Evolutionary conservation across 2,888 invertebrate species (phyloP), one percentile per base, ranked within the genome.

Genomic region (Agrotis puta): DNA sequence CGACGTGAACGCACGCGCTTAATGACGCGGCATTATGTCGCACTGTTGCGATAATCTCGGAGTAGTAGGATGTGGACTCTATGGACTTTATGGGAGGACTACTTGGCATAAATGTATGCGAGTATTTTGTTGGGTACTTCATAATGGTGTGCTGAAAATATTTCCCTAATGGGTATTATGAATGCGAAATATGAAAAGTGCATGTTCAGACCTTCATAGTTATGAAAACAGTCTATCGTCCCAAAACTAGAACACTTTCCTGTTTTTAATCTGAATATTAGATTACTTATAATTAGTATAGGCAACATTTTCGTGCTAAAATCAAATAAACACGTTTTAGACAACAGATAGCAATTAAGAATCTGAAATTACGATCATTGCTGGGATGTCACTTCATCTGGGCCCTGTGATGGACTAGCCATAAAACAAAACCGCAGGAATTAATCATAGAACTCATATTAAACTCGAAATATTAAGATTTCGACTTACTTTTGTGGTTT

Each of bases 1-100:
- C 78, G 45, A 81, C 79, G 67, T 77, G 81, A 39, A 68, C 53
- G 27, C 64, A 58, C 43, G 63, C 51, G 58, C 54, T 47, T 48
- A 56, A 75, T 80, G 59, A 77, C 33, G 27, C 53, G 20, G 14
- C 27, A 48, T 33, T 22, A 48, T 53, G 61, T 72, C 24, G 27
- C 51, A 33, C 47, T 14, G 64, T 20, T 20, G 54, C 56, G 7
- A 24, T 79, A 22, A 81, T 77, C 64, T 43, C 3, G 22, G 64
- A 48, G 64, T 50, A 54, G 64, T 76, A 64, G 57, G 58, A 39
- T 64, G 14, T 47, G 59, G 56, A 11, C 20, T 18, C 45, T 64
- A 18, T 47, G 59, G 56, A 11, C 20, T 18, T 43, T 57, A 62
- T 39, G 33, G 18, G 22, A 24, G 24, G n/a, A 2, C 2, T 50